Conservation (phyloP, 2,797 vertebrate genomes). For the Anolis apletophallus region DNA sequence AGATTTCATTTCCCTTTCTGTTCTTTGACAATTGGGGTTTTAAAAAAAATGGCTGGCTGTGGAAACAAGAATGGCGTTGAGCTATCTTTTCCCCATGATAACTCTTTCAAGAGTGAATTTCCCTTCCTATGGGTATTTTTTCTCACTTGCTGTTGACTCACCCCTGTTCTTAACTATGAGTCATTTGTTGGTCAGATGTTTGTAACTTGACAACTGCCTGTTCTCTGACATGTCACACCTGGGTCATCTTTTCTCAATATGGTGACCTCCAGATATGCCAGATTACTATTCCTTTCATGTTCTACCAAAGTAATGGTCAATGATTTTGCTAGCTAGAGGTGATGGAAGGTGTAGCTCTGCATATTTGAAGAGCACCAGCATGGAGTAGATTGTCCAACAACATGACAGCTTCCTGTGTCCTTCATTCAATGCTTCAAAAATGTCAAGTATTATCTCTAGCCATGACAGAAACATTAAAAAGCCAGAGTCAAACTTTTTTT, state of each 20-base stretch:
- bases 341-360: neutral
- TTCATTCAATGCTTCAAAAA: neutral
- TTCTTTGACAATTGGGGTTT: too few relatives aligned
- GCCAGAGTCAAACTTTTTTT: neutral
- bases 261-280: neutral
- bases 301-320: neutral
- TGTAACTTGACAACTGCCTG: too few relatives aligned
- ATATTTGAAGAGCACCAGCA: neutral
- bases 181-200: too few relatives aligned
- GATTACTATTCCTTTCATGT: neutral
- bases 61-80: too few relatives aligned
- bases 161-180: too few relatives aligned
- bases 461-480: neutral
- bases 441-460: neutral
- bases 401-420: neutral
- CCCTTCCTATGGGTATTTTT: too few relatives aligned
- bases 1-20: too few relatives aligned
- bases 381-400: neutral
- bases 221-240: neutral
- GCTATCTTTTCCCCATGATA: too few relatives aligned
- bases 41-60: too few relatives aligned
- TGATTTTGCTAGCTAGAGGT: neutral
- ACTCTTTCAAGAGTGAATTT: too few relatives aligned
- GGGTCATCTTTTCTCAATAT: neutral
- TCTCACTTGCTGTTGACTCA: too few relatives aligned